Base-by-base conservation (phyloP, 64 coral and sea anemone genomes). In the Stichodactyla mertensii region DNA sequence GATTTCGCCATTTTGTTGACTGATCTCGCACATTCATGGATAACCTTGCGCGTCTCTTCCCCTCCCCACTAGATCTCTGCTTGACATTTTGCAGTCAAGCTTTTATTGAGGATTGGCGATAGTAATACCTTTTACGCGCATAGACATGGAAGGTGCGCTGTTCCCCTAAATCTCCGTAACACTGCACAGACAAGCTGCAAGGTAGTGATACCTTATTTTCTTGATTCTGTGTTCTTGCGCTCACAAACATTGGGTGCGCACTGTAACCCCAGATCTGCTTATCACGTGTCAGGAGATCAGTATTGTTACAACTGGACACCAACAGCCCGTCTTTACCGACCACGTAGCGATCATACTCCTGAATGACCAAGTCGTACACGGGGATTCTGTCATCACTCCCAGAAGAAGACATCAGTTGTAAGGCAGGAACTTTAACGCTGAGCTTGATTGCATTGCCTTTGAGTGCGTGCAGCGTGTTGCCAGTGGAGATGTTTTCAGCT, bases 341-440 rank as follows among this genome's bases (percentile, higher is more conserved):
- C 10, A 91, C 86, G 84, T 96, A 96, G 57, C 94, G 94, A 80
- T 96, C 94, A 61, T 96, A 96, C 58, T 96, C 94, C 4, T 87
- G 78, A 59, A 96, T 85, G 6, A 90, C 91, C 26, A 96, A 90
- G 56, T 96, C 94, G 54, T 96, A 96, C 6, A 96, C 94, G 4
- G 94, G 59, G 20, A 92, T 78, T 20, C 88, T 78, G 16, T 86
- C 36, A 45, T 45, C 66, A 16, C 60, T 28, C 4, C 45, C 56
- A 14, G 54, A 61, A 4, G 77, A 54, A 45, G 89, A 79, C 13
- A 81, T 51, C 3, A 92, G 87, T 27, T 89, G 55, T 77, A 86
- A 86, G 1, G 89, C 83, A 22, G 58, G 84, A 28, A 92, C 16
- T 6, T 92, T 91, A 5, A 87, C 28, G 56, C 87, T 59, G 15